Evolutionary conservation across 2,888 invertebrate genomes (phyloP).

Genomic region (Stomorhina lunata): DNA sequence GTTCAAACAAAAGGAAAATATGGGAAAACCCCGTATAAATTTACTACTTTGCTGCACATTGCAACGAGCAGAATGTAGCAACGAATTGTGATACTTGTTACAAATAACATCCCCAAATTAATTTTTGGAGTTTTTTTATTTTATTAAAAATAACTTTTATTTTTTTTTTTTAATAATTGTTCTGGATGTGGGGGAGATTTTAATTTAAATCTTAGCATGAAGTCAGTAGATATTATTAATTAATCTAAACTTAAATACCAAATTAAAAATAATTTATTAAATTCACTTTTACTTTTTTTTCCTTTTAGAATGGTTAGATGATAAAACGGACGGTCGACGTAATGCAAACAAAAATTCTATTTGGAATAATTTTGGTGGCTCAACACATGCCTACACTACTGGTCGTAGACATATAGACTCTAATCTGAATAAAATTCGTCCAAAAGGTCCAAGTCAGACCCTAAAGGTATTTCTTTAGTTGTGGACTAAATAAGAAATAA

Average conservation of each 20-base stretch:
- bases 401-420: slow-evolving; percentile 83
- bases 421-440: slow-evolving; percentile 82
- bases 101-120: too few species aligned
- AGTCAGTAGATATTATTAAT: slow-evolving; percentile 8
- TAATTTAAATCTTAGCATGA: slow-evolving; percentile 38
- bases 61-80: too few species aligned
- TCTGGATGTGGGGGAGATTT: slow-evolving; percentile 60
- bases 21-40: too few species aligned
- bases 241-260: neutral
- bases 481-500: slow-evolving; percentile 25
- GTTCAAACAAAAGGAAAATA: too few species aligned
- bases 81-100: too few species aligned
- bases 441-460: slow-evolving; percentile 86
- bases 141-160: neutral
- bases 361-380: slow-evolving; percentile 85
- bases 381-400: slow-evolving; percentile 85
- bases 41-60: too few species aligned
- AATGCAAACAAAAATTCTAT: slow-evolving; percentile 78
- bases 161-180: slow-evolving; percentile 22
- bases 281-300: slow-evolving; percentile 11
- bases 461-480: slow-evolving; percentile 81
- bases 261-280: neutral
- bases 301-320: slow-evolving; percentile 81
- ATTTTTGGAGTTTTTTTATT: too few species aligned
- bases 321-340: slow-evolving; percentile 78